Percentiles rank a stretch among this genome's conserved stretches.
These are phyloP conservation scores for Peromyscus californicus DNA, from an alignment of 2,113 vertebrate species.

Conservation along the genomic window DNA sequence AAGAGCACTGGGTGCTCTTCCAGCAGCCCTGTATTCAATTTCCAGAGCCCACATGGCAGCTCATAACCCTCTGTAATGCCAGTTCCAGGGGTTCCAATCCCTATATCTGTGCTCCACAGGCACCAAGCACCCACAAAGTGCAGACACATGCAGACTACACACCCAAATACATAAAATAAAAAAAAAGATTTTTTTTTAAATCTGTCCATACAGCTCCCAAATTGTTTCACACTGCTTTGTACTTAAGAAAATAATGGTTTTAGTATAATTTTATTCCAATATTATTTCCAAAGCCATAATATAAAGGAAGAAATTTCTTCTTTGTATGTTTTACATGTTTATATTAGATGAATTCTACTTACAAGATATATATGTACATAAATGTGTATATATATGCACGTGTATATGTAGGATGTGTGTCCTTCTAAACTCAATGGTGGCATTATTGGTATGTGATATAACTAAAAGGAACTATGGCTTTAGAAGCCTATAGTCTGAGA, in stretches of 20 bases:
- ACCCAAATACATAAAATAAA: background rate
- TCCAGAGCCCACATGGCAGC: background rate
- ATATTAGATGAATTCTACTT: background rate
- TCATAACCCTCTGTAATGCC: background rate
- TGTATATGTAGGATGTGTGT: background rate
- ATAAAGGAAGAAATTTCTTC: background rate
- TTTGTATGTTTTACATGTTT: background rate
- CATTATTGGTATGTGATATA: background rate
- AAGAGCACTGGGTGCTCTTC: background rate
- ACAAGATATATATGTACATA: background rate
- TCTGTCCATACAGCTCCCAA: background rate
- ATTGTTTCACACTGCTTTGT: background rate
- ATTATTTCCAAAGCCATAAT: background rate
- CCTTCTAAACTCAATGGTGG: conserved; percentile 18
- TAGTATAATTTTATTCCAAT: conserved; percentile 47
- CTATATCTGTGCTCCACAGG: background rate
- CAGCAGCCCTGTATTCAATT: background rate
- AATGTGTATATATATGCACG: background rate
- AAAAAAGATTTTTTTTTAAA: background rate
- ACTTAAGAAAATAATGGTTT: background rate
- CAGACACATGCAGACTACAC: background rate
- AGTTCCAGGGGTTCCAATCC: no score
- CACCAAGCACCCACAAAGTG: no score
- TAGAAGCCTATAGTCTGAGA: background rate
- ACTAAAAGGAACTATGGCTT: conserved; percentile 10